Conservation (phyloP, 2,113 vertebrate species). For the Lethenteron camtschaticum region DNA sequence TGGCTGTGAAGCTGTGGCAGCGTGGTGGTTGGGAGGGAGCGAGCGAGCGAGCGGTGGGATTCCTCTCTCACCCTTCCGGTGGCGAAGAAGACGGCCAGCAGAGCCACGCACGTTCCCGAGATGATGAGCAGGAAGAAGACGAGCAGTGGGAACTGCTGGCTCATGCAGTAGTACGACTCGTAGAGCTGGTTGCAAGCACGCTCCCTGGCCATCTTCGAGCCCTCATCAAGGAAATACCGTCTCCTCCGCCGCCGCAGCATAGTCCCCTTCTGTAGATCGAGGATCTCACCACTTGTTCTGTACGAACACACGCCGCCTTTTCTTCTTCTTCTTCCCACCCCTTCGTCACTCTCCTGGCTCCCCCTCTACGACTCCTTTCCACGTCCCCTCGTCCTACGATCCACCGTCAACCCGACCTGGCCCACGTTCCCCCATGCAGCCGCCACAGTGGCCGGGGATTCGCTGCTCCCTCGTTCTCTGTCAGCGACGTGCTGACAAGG, state of each 20-base stretch:
- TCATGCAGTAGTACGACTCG: conserved; percentile 92
- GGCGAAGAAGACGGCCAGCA: conserved; percentile 85
- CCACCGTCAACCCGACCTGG: too few relatives aligned
- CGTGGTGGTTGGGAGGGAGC: too few relatives aligned
- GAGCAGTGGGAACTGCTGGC: conserved; percentile 93
- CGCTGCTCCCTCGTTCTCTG: too few relatives aligned
- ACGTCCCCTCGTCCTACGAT: too few relatives aligned
- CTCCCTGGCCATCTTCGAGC: conserved; percentile 18
- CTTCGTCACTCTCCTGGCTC: not conserved
- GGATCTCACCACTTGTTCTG: too few relatives aligned
- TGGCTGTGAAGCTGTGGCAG: too few relatives aligned
- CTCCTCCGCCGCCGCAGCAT: conserved; percentile 25
- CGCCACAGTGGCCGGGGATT: too few relatives aligned
- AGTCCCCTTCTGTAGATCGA: too few relatives aligned
- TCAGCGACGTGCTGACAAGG: too few relatives aligned
- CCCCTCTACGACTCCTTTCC: not conserved
- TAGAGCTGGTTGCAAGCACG: conserved; percentile 43
- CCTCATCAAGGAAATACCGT: conserved; percentile 41
- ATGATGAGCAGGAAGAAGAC: conserved; percentile 91
- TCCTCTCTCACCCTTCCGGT: conserved; percentile 61
- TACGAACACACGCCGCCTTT: not conserved
- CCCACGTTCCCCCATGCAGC: too few relatives aligned
- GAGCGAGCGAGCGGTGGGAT: too few relatives aligned
- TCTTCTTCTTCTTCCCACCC: not conserved
- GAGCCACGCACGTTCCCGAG: conserved; percentile 78